phyloP scores from a whole-genome alignment of 2,797 vertebrate genomes.

The Chaetodon trifasciatus region DNA sequence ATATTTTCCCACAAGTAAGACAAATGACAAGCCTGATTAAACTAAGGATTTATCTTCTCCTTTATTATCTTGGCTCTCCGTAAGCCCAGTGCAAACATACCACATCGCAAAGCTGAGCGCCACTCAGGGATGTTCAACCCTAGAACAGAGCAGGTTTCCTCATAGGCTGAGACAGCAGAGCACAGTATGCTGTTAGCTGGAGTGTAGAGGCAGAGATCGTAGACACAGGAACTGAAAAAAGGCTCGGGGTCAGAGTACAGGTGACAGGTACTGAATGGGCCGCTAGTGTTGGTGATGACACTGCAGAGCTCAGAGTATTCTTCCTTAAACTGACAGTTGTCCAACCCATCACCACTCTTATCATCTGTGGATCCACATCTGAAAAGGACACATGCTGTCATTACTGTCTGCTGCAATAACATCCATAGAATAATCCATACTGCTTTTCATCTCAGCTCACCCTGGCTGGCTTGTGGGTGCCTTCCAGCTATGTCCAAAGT shows the following conservation, averaged over 20 bases:
- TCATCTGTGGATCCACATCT: slow-evolving; percentile 71
- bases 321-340: slow-evolving; percentile 51
- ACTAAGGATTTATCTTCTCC: not conserved
- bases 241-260: slow-evolving; percentile 60
- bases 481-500: slow-evolving; percentile 79
- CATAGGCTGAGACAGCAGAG: slow-evolving; percentile 75
- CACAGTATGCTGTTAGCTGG: slow-evolving; percentile 76
- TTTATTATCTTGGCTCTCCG: not conserved
- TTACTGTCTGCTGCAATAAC: too few relatives aligned
- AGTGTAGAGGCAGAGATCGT: slow-evolving; percentile 81
- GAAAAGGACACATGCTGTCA: slow-evolving; percentile 6
- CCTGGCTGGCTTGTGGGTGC: slow-evolving; percentile 67
- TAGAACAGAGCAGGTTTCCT: slow-evolving; percentile 65
- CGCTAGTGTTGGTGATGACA: slow-evolving; percentile 72
- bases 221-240: slow-evolving; percentile 79
- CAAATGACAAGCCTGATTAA: not conserved
- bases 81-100: slow-evolving; percentile 38
- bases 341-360: not conserved
- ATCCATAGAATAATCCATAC: too few relatives aligned
- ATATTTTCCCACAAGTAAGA: too few relatives aligned
- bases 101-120: slow-evolving; percentile 57
- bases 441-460: slow-evolving; percentile 50
- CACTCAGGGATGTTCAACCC: slow-evolving; percentile 68
- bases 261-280: slow-evolving; percentile 80
- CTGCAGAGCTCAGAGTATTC: slow-evolving; percentile 76